These are phyloP conservation scores for Centroberyx gerrardi DNA, from an alignment of 2,797 vertebrate genomes.

Conservation along the genomic window DNA sequence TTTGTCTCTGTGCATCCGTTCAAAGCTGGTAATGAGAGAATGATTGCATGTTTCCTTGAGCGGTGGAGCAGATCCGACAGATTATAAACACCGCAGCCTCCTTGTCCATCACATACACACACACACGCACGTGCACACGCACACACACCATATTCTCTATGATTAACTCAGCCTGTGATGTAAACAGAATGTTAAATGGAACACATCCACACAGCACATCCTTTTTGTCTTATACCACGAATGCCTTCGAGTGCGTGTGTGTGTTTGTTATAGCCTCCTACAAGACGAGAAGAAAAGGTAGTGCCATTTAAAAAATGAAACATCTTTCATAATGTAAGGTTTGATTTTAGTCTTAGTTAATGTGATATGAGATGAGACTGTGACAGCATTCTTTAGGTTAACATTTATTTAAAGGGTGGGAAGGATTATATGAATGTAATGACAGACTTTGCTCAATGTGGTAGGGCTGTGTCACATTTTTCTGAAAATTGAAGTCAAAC, in stretches of 20 bases:
- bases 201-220: constrained; percentile 6
- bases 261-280: constrained; percentile 2
- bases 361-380: constrained; percentile 5
- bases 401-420: constrained; percentile 28
- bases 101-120: constrained; percentile 13
- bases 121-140: neutral
- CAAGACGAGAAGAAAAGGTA: constrained; percentile 10
- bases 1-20: constrained; percentile 43
- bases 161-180: constrained; percentile 50
- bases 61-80: constrained; percentile 57
- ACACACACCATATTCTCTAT: constrained; percentile 32
- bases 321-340: neutral
- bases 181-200: constrained; percentile 54
- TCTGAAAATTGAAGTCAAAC: constrained; percentile 20
- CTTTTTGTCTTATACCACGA: neutral
- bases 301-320: constrained; percentile 25
- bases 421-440: constrained; percentile 28
- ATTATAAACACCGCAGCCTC: constrained; percentile 55
- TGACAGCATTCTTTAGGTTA: constrained; percentile 10
- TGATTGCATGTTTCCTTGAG: constrained; percentile 68
- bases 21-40: constrained; percentile 68
- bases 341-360: constrained; percentile 30
- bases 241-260: constrained; percentile 7
- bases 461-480: constrained; percentile 36
- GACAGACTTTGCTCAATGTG: constrained; percentile 17